These are phyloP conservation scores for Tetragnatha montana DNA, from an alignment of 2,888 invertebrate species.

Conservation along the genomic window DNA sequence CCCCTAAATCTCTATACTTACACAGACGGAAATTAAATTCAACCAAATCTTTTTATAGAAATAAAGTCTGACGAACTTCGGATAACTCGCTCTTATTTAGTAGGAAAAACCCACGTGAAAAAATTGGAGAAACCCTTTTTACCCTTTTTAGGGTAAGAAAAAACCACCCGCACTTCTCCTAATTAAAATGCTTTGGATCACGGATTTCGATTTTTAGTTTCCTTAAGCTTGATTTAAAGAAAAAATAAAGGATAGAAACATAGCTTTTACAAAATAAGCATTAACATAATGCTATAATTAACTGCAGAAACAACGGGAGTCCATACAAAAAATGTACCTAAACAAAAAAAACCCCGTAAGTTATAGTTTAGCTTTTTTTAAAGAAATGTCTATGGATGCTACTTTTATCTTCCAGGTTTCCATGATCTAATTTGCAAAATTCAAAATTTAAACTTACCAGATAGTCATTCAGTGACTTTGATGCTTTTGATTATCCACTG, in stretches of 20 bases:
- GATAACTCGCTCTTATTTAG: conserved; percentile 52
- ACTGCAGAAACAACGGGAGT: conserved; percentile 41
- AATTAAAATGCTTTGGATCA: conserved; percentile 64
- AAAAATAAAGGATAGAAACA: conserved; percentile 24
- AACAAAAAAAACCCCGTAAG: conserved; percentile 4
- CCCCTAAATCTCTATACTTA: not conserved
- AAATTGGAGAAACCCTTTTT: conserved; percentile 5
- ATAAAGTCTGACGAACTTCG: conserved; percentile 50
- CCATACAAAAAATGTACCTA: conserved; percentile 21
- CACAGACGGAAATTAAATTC: conserved; percentile 54
- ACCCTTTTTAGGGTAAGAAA: conserved; percentile 16
- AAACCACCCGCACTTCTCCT: conserved; percentile 42
- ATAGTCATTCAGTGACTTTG: too few species aligned
- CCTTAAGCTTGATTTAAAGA: conserved; percentile 39
- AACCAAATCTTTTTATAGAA: conserved; percentile 30
- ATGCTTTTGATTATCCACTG: too few species aligned
- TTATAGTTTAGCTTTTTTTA: too few species aligned
- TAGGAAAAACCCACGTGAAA: conserved; percentile 8
- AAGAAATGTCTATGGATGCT: too few species aligned
- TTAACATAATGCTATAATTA: conserved; percentile 60
- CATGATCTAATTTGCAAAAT: too few species aligned
- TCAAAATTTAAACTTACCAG: too few species aligned
- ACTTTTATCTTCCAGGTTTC: too few species aligned
- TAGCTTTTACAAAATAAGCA: conserved; percentile 12
- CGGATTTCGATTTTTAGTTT: conserved; percentile 33